These are phyloP conservation scores for Malacoctenus gilli DNA, from an alignment of 2,797 vertebrate genomes.

Conservation along the genomic window DNA sequence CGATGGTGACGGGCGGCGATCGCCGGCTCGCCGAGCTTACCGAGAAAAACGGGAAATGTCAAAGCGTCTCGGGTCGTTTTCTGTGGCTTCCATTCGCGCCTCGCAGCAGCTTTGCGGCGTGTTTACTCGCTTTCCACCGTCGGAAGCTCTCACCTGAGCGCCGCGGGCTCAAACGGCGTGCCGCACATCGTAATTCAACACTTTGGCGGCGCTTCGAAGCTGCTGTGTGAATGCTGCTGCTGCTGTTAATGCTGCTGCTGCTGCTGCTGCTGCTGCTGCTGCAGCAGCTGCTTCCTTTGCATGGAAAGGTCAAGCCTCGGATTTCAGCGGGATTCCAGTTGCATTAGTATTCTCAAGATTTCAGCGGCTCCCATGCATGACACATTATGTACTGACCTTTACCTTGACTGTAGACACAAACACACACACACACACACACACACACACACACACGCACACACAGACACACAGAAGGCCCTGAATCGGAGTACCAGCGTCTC, in stretches of 20 bases:
- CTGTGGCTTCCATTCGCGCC: too few relatives aligned
- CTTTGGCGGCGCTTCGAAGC: too few relatives aligned
- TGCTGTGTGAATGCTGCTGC: neutral
- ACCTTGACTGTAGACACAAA: conserved; percentile 7
- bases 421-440: neutral
- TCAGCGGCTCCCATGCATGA: conserved; percentile 16
- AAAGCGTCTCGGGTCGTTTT: too few relatives aligned
- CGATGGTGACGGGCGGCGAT: too few relatives aligned
- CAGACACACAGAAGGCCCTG: neutral
- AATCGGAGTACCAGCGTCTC: neutral
- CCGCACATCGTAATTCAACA: too few relatives aligned
- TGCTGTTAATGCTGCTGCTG: conserved; percentile 5
- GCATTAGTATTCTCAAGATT: conserved; percentile 16
- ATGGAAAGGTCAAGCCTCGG: conserved; percentile 18
- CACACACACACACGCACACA: conserved; percentile 4
- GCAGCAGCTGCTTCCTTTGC: neutral
- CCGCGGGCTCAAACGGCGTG: too few relatives aligned
- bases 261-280: neutral
- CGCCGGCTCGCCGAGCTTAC: too few relatives aligned
- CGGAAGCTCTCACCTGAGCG: too few relatives aligned
- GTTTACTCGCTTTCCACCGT: too few relatives aligned
- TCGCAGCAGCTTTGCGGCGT: too few relatives aligned
- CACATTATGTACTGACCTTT: conserved; percentile 38
- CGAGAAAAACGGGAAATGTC: too few relatives aligned
- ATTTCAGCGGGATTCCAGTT: conserved; percentile 13